Percentiles rank a stretch among this genome's conserved stretches.
Conservation (phyloP, 2,113 vertebrate species). For the Istiophorus platypterus region DNA sequence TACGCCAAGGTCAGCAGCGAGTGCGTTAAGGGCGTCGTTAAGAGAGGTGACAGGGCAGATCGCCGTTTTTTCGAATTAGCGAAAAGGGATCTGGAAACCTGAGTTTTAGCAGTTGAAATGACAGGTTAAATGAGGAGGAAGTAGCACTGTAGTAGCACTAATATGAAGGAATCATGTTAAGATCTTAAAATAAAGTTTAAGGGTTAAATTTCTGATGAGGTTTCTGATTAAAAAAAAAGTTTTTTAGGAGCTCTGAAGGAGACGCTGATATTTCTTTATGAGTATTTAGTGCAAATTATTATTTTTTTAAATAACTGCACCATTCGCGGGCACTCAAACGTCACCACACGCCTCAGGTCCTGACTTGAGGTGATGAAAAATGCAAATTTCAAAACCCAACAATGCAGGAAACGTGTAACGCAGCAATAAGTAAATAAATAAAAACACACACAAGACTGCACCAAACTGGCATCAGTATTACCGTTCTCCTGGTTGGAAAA, state of each 20-base stretch:
- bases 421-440: no score
- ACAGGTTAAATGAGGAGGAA: background rate
- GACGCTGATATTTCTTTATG: background rate
- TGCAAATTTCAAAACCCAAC: rapidly evolving
- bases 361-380: background rate
- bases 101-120: background rate
- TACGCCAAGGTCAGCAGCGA: constrained; percentile 1
- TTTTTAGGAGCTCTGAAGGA: background rate
- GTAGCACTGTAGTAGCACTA: background rate
- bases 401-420: no score
- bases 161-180: background rate
- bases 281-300: constrained; percentile 1
- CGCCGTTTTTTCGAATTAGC: constrained; percentile 19
- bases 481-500: constrained; percentile 97
- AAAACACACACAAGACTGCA: constrained; percentile 85
- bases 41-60: background rate
- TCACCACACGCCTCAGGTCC: background rate
- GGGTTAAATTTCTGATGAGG: background rate
- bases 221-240: background rate
- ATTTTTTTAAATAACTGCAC: no score
- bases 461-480: constrained; percentile 91
- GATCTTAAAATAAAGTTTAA: background rate
- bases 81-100: background rate
- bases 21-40: constrained; percentile 8
- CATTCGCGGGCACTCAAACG: constrained; percentile 2